Evolutionary conservation across 2,888 invertebrate genomes (phyloP).

Genomic region (Limulus polyphemus): DNA sequence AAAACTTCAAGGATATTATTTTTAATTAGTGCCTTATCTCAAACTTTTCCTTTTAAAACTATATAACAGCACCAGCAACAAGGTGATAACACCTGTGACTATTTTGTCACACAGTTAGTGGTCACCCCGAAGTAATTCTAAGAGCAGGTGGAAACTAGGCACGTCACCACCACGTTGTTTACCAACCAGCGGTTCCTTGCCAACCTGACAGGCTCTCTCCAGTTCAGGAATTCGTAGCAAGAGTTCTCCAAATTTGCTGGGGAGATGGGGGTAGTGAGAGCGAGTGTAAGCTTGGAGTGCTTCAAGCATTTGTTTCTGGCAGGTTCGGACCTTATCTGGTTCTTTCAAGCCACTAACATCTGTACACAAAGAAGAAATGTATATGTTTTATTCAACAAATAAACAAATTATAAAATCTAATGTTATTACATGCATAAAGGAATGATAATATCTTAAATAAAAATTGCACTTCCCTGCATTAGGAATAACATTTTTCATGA

Average conservation of each 20-base stretch:
- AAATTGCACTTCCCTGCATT: no score
- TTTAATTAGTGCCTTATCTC: no score
- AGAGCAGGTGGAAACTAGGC: slow-evolving; percentile 81
- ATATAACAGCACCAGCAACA: no score
- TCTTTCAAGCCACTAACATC: slow-evolving; percentile 86
- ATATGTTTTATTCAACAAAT: no score
- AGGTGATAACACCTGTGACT: no score
- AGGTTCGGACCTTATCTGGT: slow-evolving; percentile 82
- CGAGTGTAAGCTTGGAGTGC: slow-evolving; percentile 83
- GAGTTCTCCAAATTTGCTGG: slow-evolving; percentile 88
- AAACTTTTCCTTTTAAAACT: no score
- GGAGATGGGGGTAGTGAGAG: slow-evolving; percentile 78
- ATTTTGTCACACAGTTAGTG: slow-evolving; percentile 39
- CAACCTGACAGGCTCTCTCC: slow-evolving; percentile 86
- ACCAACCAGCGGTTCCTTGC: slow-evolving; percentile 72
- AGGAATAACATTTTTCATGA: no score
- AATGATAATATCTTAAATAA: no score
- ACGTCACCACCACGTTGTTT: slow-evolving; percentile 81
- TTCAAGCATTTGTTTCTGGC: slow-evolving; percentile 85
- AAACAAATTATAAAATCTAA: no score
- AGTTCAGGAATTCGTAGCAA: slow-evolving; percentile 84
- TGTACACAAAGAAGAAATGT: slow-evolving; percentile 30
- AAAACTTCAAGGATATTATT: no score
- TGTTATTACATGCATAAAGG: no score
- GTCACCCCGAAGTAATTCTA: slow-evolving; percentile 88